Evolutionary conservation across 2,888 invertebrate genomes (phyloP), one percentile per base, ranked within the genome.

Genomic region (Liodrosophila aerea): DNA sequence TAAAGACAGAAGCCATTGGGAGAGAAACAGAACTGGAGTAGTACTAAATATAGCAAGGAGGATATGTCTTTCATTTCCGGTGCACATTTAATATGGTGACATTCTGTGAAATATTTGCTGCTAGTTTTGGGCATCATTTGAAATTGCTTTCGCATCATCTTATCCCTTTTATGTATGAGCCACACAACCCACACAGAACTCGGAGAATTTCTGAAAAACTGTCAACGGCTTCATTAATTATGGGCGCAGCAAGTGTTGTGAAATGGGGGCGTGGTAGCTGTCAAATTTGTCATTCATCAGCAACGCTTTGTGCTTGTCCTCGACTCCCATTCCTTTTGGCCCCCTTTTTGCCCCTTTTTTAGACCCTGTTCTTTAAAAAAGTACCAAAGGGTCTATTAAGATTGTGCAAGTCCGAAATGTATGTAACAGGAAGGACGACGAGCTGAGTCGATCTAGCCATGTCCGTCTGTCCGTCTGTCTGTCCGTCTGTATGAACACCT

Each of bases 241-340:
- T 54, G 52, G 22, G 22, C 49, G 60, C 61, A 58, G 57, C 53
- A 52, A 61, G 73, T 70, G 66, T 50, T 70, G 70, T 50, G 56
- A 63, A 69, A 62, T 70, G 83, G 78, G 62, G 78, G 62, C 45
- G 64, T 63, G 51, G 47, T 33, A 46, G 47, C 53, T 74, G 77
- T 73, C 82, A 85, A 74, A 78, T 66, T 78, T 85, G 83, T 85
- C 78, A 78, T 78, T 78, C 78, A 78, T 78, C 85, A 78, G 77
- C 45, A 36, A 44, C 47, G 57, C 59, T 52, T 54, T 64, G 58
- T 60, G 49, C 43, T 49, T 50, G 40, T 15, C 15, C 44, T 58
- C 30, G 36, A 30, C 36, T 34, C 8, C 41, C 37, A 29, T 22
- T 5, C 22, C 22, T 22, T 22, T 5, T 4, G 22, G 22, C 22